Base-by-base conservation (phyloP, 1,140 invertebrate genomes). In the Conopomorpha cramerella region DNA sequence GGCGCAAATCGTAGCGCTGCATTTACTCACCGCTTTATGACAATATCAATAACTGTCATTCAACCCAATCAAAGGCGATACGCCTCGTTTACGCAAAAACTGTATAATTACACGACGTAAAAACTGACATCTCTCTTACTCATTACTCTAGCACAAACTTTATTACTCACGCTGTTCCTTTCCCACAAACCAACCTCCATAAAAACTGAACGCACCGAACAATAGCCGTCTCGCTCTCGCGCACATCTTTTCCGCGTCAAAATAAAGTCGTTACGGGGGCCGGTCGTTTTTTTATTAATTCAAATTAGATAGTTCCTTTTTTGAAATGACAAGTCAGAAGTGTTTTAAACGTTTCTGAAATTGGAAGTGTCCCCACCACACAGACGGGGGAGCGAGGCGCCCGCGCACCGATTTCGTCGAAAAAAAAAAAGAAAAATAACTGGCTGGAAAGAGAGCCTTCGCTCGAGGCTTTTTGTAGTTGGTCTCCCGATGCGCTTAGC, bases 11-110 rank as follows among this genome's bases (percentile, higher is more conserved):
- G 47, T 41, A 41, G 19, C 30, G 16, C 16, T 35, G 41, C 49
- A 51, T 54, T 48, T 50, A 51, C 50, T 45, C 40, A 44, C 42
- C 25, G 43, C 43, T 52, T 55, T 55, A 57, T 49, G 46, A 52
- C 55, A 55, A 52, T 70, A 72, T 72, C 57, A 68, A 66, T 67
- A 66, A 64, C 58, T 67, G 64, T 66, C 67, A 63, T 56, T 66
- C 55, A 47, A 30, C 35, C 50, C 54, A 53, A 60, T 64, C 58
- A 59, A 59, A 55, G 62, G 65, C 62, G 46, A 43, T 56, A 53
- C 55, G 59, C 71, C 71, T 62, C 71, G 56, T 65, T 76, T 67
- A 60, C 67, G 50, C 64, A 50, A 51, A 55, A 45, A 50, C 31
- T 34, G 38, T 37, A 49, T 71, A 76, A 71, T 76, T 72, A 63